Conservation (phyloP, 1,140 invertebrate genomes). For the Ostrea edulis region DNA sequence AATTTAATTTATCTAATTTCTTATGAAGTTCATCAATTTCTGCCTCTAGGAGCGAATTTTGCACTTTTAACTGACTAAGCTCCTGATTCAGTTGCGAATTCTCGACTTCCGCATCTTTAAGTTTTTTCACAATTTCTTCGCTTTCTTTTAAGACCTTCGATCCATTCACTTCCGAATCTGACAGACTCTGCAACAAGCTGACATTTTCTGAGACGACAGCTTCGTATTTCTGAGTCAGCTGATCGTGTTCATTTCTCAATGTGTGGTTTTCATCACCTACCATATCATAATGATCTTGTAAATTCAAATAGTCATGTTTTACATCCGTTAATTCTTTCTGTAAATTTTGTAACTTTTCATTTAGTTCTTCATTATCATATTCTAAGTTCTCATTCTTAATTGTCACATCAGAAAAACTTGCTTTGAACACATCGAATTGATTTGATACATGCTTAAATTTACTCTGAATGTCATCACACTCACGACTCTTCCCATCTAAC, state of each 20-base stretch:
- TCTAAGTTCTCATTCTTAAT: slow-evolving; percentile 41
- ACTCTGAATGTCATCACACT: not conserved
- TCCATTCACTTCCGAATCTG: slow-evolving; percentile 16
- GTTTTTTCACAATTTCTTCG: slow-evolving; percentile 18
- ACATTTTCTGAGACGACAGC: slow-evolving; percentile 7
- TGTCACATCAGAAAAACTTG: slow-evolving; percentile 28
- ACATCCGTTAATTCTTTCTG: slow-evolving; percentile 12
- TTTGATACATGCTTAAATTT: not conserved
- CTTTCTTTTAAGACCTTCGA: slow-evolving; percentile 36
- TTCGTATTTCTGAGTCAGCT: slow-evolving; percentile 1
- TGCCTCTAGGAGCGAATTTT: not conserved
- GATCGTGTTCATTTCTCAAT: slow-evolving; percentile 2
- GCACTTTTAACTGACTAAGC: not conserved
- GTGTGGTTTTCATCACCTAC: slow-evolving; percentile 37
- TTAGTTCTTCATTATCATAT: slow-evolving; percentile 35
- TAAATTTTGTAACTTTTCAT: slow-evolving; percentile 41
- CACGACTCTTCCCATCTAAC: not conserved
- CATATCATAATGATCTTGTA: slow-evolving; percentile 44
- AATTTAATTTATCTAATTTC: not conserved
- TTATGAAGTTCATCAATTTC: slow-evolving; percentile 10
- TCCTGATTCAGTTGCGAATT: slow-evolving; percentile 3
- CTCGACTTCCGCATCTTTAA: slow-evolving; percentile 35
- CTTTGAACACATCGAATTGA: slow-evolving; percentile 37
- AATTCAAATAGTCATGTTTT: not conserved
- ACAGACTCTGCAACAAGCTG: slow-evolving; percentile 19